Base-by-base conservation (phyloP, 2,888 invertebrate species). In the Xanthia icteritia region DNA sequence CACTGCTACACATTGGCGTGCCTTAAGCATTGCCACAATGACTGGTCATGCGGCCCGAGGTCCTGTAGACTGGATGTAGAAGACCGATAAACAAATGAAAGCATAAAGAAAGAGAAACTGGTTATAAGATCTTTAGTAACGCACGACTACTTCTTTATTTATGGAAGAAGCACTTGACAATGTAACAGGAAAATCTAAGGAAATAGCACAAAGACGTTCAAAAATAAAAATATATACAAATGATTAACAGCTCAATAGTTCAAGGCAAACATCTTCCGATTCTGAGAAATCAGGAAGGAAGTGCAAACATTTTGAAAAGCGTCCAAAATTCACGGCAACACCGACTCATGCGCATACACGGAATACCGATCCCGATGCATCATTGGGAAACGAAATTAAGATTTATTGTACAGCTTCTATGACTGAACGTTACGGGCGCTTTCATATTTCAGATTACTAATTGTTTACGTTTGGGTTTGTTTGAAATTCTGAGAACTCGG, bases 221-320 rank as follows among this genome's bases (percentile, higher is more conserved):
- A 72, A 81, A 58, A 27, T 39, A 56, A 63, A 71, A 42, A 65
- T 15, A 45, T 39, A 48, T 15, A n/a, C 27, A 64, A 56, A 73
- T n/a, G 11, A 36, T 36, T 67, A 75, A 63, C 76, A 58, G 31
- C 66, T 58, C 54, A 74, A 78, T 75, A 64, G 64, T 74, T 87
- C 73, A 79, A 78, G 74, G 67, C 13, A 72, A 80, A 58, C 51
- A 75, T 67, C 65, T 66, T 75, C 51, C 60, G 73, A 79, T 81
- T 88, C 79, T 42, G 23, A 6, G 88, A 83, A 86, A 51, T 75
- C 73, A 77, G 88, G 88, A 89, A 88, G 88, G 85, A 89, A 88
- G 70, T 80, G 54, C 45, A 45, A 42, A 31, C 68, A 75, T 78
- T 84, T 88, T 88, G 88, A 89, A 81, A 88, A 71, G 77, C 86